Percentiles rank a stretch among this genome's conserved stretches.
phyloP scores from a whole-genome alignment of 2,113 vertebrate genomes.

The Chionomys nivalis region DNA sequence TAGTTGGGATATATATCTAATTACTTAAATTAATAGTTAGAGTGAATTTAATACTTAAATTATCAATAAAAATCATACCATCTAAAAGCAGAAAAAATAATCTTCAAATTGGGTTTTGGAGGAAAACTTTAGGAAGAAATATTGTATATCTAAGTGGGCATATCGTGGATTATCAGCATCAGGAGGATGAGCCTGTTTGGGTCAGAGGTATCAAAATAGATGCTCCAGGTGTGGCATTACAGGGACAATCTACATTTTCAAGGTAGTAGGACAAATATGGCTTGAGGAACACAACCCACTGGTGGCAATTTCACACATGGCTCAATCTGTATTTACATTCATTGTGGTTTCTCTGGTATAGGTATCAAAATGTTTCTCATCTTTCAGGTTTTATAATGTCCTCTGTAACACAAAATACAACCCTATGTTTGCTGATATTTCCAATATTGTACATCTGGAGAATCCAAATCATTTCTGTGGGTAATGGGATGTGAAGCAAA shows the following conservation, averaged over 20 bases:
- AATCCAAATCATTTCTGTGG: background rate
- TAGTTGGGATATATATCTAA: background rate
- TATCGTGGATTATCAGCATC: background rate
- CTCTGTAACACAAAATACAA: background rate
- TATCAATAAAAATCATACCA: background rate
- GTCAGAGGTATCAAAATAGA: background rate
- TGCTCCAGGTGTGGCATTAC: background rate
- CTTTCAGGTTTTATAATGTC: background rate
- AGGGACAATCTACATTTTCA: conserved; percentile 15
- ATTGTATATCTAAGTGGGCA: background rate
- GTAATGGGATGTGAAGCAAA: background rate
- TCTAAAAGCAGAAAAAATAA: background rate
- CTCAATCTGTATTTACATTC: background rate
- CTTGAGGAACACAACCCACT: background rate
- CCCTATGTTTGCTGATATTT: background rate
- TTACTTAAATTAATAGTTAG: background rate
- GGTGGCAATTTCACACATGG: conserved; percentile 6
- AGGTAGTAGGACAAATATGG: background rate
- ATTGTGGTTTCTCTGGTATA: background rate
- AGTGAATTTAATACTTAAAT: background rate
- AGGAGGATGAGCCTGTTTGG: background rate
- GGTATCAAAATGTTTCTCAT: background rate
- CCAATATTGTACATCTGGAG: background rate
- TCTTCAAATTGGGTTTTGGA: background rate
- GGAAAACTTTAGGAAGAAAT: background rate